phyloP scores from a whole-genome alignment of 2,797 vertebrate species.

The Spondyliosoma cantharus region DNA sequence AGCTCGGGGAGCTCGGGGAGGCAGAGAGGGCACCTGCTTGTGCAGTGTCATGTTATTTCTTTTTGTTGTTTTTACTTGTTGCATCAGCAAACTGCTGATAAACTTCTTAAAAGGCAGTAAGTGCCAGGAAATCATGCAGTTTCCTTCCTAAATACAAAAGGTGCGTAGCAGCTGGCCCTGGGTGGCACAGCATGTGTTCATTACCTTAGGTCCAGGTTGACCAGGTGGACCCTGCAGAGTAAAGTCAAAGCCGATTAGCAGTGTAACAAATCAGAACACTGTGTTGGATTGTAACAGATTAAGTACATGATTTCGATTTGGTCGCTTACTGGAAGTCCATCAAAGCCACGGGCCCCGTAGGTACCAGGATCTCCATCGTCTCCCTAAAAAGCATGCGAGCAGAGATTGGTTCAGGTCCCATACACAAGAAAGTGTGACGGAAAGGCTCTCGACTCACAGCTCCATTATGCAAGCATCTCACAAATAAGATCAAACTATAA shows the following conservation, averaged over 20 bases:
- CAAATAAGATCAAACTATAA: background rate
- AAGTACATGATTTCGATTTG: background rate
- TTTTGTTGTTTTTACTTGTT: background rate
- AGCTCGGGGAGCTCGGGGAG: conserved; percentile 52
- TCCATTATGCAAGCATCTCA: background rate
- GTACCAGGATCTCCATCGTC: conserved; percentile 61
- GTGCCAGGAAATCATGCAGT: conserved; percentile 37
- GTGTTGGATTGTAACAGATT: background rate
- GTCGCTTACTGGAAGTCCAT: conserved; percentile 66
- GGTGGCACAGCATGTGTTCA: conserved; percentile 23
- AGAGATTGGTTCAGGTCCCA: background rate
- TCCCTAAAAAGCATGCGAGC: conserved; percentile 52
- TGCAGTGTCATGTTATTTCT: conserved; percentile 46
- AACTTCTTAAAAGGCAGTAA: conserved; percentile 41
- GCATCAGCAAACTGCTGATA: conserved; percentile 33
- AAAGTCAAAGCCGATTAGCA: conserved; percentile 28
- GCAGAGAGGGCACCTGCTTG: conserved; percentile 7
- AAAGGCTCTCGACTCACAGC: conserved; percentile 1
- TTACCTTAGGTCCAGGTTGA: conserved; percentile 70
- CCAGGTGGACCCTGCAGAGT: conserved; percentile 68
- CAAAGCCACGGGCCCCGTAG: conserved; percentile 34
- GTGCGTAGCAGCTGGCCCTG: background rate
- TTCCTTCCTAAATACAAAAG: conserved; percentile 28
- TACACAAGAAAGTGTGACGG: background rate
- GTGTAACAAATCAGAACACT: background rate